A percentile compares a stretch with the other conserved stretches of the same genome.
phyloP scores from a whole-genome alignment of 2,113 vertebrate genomes.

The Bolborhynchus lineola region DNA sequence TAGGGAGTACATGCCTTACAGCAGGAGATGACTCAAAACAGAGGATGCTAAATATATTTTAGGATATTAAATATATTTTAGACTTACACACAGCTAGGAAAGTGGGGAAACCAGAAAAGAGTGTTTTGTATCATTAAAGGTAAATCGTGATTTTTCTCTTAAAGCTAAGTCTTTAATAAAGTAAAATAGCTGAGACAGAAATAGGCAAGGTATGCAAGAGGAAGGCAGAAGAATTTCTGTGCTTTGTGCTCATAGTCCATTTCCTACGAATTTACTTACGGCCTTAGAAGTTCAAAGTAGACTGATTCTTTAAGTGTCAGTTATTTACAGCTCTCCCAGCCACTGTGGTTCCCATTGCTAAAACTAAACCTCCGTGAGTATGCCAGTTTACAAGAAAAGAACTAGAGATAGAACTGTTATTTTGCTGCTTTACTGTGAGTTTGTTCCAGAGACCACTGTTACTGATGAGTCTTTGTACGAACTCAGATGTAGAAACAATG shows the following conservation, averaged over 20 bases:
- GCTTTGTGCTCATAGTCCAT: background rate
- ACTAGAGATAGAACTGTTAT: background rate
- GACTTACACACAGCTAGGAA: background rate
- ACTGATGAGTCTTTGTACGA: background rate
- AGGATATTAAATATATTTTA: background rate
- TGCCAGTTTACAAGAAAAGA: background rate
- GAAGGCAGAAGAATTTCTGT: background rate
- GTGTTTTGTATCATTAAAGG: background rate
- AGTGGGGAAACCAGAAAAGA: background rate
- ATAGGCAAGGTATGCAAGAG: background rate
- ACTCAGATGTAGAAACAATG: background rate
- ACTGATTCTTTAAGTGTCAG: background rate
- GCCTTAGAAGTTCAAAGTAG: background rate
- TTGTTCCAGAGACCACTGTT: background rate
- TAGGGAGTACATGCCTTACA: background rate
- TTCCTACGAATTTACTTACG: background rate
- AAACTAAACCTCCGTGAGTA: background rate
- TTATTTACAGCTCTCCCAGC: background rate
- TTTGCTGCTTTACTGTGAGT: background rate
- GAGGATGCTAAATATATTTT: background rate
- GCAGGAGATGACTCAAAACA: background rate
- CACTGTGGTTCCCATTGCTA: background rate
- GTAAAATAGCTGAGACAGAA: background rate
- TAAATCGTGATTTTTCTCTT: background rate
- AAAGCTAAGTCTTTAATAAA: background rate